Evolutionary conservation across 1,140 invertebrate genomes (phyloP), one percentile per base, ranked within the genome.

Genomic region (Tribolium castaneum): DNA sequence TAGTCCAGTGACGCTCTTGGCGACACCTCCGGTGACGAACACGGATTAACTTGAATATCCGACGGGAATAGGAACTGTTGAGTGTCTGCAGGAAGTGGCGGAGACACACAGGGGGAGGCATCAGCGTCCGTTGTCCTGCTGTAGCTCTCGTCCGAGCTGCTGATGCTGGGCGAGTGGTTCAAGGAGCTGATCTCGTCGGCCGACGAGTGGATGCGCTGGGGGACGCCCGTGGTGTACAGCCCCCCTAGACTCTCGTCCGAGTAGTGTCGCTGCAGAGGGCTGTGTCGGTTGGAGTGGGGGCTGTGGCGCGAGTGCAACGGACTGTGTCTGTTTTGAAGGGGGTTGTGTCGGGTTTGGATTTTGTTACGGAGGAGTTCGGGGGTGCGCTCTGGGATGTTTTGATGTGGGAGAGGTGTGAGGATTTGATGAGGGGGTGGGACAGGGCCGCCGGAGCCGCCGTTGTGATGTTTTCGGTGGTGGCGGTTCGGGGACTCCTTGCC

Each of bases 111-210:
- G 6, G 91, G 90, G 2, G 90, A 89, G 7, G 90, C 89, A 59
- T 91, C 89, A 2, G 91, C 91, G 81, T 93, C 92, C 2, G 93
- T 94, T 19, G 93, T 93, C 70, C 93, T 89, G 56, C 92, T 94
- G 83, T 94, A 94, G 84, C 93, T 94, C 84, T 95, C 94, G 83
- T 95, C 93, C 1, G 93, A 94, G 62, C 93, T 94, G 85, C 93
- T 94, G 51, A 94, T 90, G 83, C 92, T 93, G 1, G 93, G 93
- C 19, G 93, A 94, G 75, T 93, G 91, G 76, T 94, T 94, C 1
- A 94, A 86, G 0, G 93, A 94, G 83, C 93, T 94, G 12, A 95
- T 90, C 85, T 95, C 94, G 85, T 95, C 94, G 1, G 93, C 93
- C 0, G 93, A 95, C 0, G 93, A 94, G 84, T 93, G 92, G n/a